Conservation (phyloP, 2,888 invertebrate genomes). For the Ceramica pisi region DNA sequence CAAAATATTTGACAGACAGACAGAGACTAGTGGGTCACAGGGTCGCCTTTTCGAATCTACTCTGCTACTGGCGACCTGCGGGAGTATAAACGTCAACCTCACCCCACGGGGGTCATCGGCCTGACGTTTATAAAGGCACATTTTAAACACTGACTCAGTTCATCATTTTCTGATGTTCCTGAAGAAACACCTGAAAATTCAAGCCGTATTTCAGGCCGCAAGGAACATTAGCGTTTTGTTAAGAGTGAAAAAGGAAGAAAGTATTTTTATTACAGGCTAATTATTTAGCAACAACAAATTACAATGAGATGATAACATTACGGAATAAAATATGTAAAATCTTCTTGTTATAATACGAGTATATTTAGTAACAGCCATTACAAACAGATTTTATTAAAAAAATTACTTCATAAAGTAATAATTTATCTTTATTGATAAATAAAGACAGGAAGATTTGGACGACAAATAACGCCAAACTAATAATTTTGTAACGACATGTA, state of each 20-base stretch:
- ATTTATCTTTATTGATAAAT: too few relatives aligned
- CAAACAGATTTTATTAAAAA: not conserved
- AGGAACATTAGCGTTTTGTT: constrained; percentile 42
- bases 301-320: not conserved
- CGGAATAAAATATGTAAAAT: not conserved
- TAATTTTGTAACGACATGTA: too few relatives aligned
- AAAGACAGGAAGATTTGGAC: not conserved
- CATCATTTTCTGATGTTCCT: constrained; percentile 49
- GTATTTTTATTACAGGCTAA: constrained; percentile 27
- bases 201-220: constrained; percentile 58
- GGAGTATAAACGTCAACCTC: constrained; percentile 39
- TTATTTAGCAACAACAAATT: constrained; percentile 18
- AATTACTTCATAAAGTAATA: too few relatives aligned
- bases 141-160: constrained; percentile 62
- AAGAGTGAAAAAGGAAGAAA: constrained; percentile 17
- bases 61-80: constrained; percentile 55
- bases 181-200: constrained; percentile 54
- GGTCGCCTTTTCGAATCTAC: constrained; percentile 28
- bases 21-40: constrained; percentile 40
- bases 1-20: constrained; percentile 6
- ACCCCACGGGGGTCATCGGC: constrained; percentile 48
- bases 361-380: not conserved
- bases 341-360: too few relatives aligned
- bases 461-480: too few relatives aligned
- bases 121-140: constrained; percentile 55